Percentiles rank a stretch among this genome's conserved stretches.
phyloP scores from a whole-genome alignment of 2,797 vertebrate species.

The Pogoniulus pusillus region DNA sequence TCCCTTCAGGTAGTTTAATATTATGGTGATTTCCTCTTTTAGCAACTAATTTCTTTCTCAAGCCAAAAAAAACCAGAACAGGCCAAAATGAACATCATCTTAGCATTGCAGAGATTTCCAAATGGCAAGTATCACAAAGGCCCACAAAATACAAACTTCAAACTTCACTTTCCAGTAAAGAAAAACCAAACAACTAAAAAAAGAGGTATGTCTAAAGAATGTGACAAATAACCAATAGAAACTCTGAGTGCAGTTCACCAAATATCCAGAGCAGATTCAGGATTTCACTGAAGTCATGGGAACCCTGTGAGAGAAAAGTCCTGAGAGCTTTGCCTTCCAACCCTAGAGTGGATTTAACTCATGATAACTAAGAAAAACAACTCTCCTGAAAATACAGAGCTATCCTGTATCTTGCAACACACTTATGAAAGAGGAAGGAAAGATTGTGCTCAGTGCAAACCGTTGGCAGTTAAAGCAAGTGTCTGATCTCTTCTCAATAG shows the following conservation, averaged over 20 bases:
- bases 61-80: not conserved
- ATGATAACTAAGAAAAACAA: not conserved
- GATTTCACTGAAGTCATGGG: not conserved
- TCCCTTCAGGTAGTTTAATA: no score
- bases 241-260: not conserved
- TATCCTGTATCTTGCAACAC: not conserved
- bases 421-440: not conserved
- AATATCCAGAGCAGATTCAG: not conserved
- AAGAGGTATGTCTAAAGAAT: not conserved
- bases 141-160: not conserved
- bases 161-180: not conserved
- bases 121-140: not conserved
- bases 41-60: not conserved
- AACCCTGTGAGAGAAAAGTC: not conserved
- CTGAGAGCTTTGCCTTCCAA: not conserved
- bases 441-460: not conserved
- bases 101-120: not conserved
- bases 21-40: not conserved
- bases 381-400: not conserved
- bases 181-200: not conserved
- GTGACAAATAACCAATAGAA: not conserved
- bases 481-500: not conserved
- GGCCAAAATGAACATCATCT: not conserved
- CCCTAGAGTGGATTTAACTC: not conserved
- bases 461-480: not conserved